phyloP scores from a whole-genome alignment of 2,797 vertebrate species.

The Chrosomus eos region DNA sequence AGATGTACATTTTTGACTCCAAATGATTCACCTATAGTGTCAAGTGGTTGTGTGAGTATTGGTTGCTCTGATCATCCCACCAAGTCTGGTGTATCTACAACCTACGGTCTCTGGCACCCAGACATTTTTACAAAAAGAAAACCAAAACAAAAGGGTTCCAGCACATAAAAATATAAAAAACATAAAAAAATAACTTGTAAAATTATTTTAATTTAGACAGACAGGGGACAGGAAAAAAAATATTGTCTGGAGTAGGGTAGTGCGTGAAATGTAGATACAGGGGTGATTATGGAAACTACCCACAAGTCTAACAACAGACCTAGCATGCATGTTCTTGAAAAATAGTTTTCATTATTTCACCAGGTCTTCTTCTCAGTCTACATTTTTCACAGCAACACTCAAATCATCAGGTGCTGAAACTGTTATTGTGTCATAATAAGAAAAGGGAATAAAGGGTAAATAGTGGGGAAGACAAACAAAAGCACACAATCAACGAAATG shows the following conservation, averaged over 20 bases:
- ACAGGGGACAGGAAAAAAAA: background rate
- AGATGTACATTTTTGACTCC: background rate
- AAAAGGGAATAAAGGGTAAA: background rate
- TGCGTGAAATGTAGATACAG: background rate
- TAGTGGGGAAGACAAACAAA: background rate
- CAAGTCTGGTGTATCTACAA: background rate
- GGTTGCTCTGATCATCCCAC: background rate
- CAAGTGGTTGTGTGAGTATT: background rate
- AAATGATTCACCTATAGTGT: background rate
- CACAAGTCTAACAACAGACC: background rate
- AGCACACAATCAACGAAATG: background rate
- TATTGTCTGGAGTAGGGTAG: background rate
- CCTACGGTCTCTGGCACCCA: background rate
- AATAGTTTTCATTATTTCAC: background rate
- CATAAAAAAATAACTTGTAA: too few relatives aligned
- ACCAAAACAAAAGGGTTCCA: background rate
- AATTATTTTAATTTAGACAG: background rate
- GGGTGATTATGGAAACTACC: background rate
- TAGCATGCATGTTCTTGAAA: background rate
- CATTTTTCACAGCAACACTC: background rate
- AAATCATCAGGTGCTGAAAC: conserved; percentile 2
- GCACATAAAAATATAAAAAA: background rate
- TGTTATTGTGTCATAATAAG: background rate
- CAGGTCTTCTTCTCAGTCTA: background rate
- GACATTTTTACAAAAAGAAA: background rate